Conservation (phyloP, 2,113 vertebrate genomes). For the Vimba vimba region DNA sequence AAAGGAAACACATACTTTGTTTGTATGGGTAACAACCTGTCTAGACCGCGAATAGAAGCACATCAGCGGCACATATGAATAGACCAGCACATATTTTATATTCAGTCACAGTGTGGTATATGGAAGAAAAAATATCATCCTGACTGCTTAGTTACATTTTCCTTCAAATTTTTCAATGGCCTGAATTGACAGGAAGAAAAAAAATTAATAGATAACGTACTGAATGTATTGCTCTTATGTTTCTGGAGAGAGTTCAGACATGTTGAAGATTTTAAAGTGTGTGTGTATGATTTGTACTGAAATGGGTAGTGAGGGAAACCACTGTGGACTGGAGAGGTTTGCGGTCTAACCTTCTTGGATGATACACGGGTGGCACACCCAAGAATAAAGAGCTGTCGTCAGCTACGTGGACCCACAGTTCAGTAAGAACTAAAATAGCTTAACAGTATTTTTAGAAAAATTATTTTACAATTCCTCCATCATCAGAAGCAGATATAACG, state of each 20-base stretch:
- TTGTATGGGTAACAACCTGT: conserved; percentile 7
- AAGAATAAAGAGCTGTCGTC: not conserved
- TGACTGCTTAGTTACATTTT: not conserved
- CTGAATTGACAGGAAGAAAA: not conserved
- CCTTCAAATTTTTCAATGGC: not conserved
- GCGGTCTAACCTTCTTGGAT: not conserved
- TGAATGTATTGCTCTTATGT: conserved; percentile 1
- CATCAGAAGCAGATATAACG: not conserved
- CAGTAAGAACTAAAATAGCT: not conserved
- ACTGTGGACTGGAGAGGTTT: not conserved
- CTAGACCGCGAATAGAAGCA: not conserved
- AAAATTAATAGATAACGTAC: not conserved
- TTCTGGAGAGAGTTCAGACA: not conserved
- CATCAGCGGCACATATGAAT: not conserved
- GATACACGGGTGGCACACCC: not conserved
- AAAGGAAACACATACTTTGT: not conserved
- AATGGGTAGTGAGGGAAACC: not conserved
- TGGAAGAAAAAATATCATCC: not conserved
- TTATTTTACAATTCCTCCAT: not conserved
- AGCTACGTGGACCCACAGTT: not conserved
- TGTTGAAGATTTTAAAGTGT: not conserved
- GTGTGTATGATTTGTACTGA: not conserved
- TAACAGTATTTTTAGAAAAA: not conserved
- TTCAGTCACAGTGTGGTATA: not conserved
- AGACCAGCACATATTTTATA: not conserved